A percentile compares a stretch with the other conserved stretches of the same genome.
phyloP scores from a whole-genome alignment of 2,797 vertebrate species.

The Sebastes aleutianus region DNA sequence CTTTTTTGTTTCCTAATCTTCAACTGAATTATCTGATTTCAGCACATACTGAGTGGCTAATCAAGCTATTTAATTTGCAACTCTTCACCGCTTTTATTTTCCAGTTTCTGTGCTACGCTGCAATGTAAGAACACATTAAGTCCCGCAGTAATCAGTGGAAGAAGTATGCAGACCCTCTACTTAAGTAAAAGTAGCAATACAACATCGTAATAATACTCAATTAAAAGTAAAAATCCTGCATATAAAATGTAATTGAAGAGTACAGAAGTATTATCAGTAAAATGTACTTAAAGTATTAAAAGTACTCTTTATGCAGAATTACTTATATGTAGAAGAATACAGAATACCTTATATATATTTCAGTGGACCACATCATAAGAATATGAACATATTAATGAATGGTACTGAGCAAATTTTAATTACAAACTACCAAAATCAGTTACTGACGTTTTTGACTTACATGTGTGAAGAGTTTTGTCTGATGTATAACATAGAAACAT shows the following conservation, averaged over 20 bases:
- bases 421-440: neutral
- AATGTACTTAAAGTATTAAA: neutral
- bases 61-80: neutral
- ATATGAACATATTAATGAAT: neutral
- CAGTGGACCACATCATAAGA: neutral
- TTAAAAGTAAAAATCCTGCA: neutral
- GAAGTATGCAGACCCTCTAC: neutral
- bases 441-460: neutral
- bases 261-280: neutral
- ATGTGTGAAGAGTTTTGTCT: too few relatives aligned
- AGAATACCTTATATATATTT: neutral
- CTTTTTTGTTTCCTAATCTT: neutral
- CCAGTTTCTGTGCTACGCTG: neutral
- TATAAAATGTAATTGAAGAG: neutral
- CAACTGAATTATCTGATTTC: neutral
- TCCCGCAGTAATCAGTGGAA: neutral
- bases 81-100: neutral
- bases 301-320: neutral
- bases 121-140: neutral
- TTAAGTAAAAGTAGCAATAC: neutral
- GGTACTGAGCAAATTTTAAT: too few relatives aligned
- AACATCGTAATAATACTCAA: neutral
- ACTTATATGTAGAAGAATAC: neutral
- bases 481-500: neutral
- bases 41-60: neutral